These are phyloP conservation scores for Osmerus eperlanus DNA, from an alignment of 2,113 vertebrate species.

Conservation along the genomic window DNA sequence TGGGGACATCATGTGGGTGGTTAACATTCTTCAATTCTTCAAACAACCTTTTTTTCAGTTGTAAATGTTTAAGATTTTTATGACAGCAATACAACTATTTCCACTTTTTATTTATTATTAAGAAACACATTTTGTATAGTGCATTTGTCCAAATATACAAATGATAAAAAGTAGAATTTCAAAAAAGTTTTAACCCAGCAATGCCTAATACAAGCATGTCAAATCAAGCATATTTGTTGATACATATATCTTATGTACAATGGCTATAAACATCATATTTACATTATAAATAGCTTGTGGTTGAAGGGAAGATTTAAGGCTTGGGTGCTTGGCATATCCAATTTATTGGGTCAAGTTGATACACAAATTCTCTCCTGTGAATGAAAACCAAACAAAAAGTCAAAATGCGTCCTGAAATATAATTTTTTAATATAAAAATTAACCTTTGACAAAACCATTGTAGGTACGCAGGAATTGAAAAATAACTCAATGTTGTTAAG, in stretches of 20 bases:
- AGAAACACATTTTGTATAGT: constrained; percentile 27
- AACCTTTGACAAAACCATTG: no score
- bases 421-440: background rate
- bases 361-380: constrained; percentile 70
- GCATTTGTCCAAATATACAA: constrained; percentile 42
- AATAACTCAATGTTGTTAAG: no score
- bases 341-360: constrained; percentile 58
- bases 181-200: background rate
- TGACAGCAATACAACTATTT: background rate
- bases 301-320: constrained; percentile 34
- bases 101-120: background rate
- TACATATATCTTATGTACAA: constrained; percentile 56
- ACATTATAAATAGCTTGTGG: constrained; percentile 64
- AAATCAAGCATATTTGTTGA: constrained; percentile 32
- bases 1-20: background rate
- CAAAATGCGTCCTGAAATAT: background rate
- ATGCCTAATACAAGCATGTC: background rate
- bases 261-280: constrained; percentile 49
- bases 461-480: no score
- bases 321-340: constrained; percentile 74
- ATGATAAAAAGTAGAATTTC: constrained; percentile 6
- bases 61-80: background rate
- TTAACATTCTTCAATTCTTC: background rate
- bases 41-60: background rate
- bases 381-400: constrained; percentile 43